Evolutionary conservation across 2,888 invertebrate species (phyloP), one percentile per base, ranked within the genome.

Genomic region (Papilio elwesi): DNA sequence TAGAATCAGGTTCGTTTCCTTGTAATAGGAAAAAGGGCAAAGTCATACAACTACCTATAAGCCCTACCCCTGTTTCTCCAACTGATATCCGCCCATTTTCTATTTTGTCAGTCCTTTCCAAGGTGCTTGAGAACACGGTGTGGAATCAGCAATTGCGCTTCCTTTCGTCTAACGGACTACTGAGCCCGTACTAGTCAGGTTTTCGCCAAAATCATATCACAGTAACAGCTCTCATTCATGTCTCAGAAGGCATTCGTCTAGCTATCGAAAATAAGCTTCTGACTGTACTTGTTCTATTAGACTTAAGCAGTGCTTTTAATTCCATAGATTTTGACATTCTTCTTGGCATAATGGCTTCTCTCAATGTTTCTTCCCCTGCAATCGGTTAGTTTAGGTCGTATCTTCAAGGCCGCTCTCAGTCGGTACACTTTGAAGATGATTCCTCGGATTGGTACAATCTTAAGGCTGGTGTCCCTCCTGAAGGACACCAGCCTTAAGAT

Each of bases 21-120:
- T 12, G 15, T 9, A 12, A 55, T 0, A 68, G 71, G 68, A 62
- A 57, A 16, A 72, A 55, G 9, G 71, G 63, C 15, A 38, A 47
- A 16, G 16, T 68, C 36, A 67, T 72, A 11, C 71, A 67, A 7
- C 63, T 72, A 7, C 67, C 68, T n/a, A 72, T 68, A 47, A 15
- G 51, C 16, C 4, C 67, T 10, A 68, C 16, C n/a, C 67, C 68
- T 26, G 12, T 11, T 48, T 55, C 43, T 13, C 6, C 47, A 26
- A 48, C 43, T 13, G 13, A 68, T 12, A 59, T 16, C 16, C 55
- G 68, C 16, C 68, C 70, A 7, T 66, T 71, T 57, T 55, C 55
- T n/a, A 64, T 65, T 10, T 49, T 74, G 6, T 74, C 75, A 6
- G 69, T 75, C 43, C 62, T 76, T 4, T 75, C 74, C n/a, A 75